phyloP scores from a whole-genome alignment of 64 coral and sea anemone genomes.

The Catalaphyllia jardinei region DNA sequence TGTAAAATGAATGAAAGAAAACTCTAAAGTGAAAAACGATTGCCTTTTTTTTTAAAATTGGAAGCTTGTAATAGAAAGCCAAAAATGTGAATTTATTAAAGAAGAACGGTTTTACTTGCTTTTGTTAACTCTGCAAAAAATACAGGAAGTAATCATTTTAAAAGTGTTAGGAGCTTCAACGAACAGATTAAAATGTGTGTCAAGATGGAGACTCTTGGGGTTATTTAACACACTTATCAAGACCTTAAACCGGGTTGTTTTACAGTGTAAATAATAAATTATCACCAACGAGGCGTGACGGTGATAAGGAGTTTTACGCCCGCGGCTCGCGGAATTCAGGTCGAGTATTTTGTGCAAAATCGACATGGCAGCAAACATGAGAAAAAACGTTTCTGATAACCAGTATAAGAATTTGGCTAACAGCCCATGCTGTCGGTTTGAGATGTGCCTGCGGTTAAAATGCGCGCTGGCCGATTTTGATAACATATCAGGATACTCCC shows the following conservation, averaged over 20 bases:
- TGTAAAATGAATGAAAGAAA: not conserved
- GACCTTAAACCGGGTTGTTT: not conserved
- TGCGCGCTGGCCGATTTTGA: not conserved
- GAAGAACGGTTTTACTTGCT: too few species aligned
- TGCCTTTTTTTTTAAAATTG: not conserved
- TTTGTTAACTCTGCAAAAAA: too few species aligned
- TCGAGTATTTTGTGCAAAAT: not conserved
- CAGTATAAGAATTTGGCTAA: not conserved
- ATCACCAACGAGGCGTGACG: not conserved
- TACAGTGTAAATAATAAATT: constrained; percentile 14
- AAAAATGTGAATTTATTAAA: not conserved
- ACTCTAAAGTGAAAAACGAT: not conserved
- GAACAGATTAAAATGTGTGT: not conserved
- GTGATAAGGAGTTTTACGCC: not conserved
- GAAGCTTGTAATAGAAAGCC: not conserved
- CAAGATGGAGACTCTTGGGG: not conserved
- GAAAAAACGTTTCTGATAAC: too few species aligned
- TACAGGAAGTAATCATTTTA: too few species aligned
- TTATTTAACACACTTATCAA: not conserved
- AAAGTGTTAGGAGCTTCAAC: too few species aligned
- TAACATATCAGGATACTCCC: not conserved
- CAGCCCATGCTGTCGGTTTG: not conserved
- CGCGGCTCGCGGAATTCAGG: not conserved
- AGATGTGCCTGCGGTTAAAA: not conserved
- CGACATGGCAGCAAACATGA: not conserved